Evolutionary conservation across 2,888 invertebrate species (phyloP).

Genomic region (Dryobotodes eremita): DNA sequence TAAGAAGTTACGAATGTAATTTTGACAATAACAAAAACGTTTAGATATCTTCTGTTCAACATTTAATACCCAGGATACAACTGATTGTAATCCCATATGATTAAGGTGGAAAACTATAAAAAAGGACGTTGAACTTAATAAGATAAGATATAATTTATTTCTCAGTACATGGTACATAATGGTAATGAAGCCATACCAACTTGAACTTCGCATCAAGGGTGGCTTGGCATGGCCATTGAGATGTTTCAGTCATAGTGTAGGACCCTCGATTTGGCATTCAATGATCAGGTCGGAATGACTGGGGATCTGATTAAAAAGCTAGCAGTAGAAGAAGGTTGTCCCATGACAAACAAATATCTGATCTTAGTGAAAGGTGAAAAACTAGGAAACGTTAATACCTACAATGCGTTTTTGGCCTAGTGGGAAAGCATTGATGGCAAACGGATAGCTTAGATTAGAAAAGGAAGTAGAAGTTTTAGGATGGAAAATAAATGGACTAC

Average conservation of each 20-base stretch:
- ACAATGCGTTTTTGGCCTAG: neutral
- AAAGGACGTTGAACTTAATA: neutral
- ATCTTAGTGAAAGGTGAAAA: no score
- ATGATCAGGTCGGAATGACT: neutral
- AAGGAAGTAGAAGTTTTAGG: neutral
- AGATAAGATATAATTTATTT: no score
- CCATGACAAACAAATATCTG: neutral
- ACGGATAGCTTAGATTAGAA: neutral
- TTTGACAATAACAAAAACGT: slow-evolving; percentile 13
- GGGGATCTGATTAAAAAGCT: neutral
- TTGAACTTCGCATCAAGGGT: no score
- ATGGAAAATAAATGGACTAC: neutral
- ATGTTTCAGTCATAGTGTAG: neutral
- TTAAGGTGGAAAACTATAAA: neutral
- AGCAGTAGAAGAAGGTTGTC: neutral
- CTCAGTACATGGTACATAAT: neutral
- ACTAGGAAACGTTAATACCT: neutral
- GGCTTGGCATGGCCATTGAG: neutral
- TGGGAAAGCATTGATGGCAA: neutral
- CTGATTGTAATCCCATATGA: slow-evolving; percentile 1
- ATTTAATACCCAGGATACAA: neutral
- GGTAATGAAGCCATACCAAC: neutral
- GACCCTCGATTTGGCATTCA: neutral
- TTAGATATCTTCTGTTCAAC: neutral
- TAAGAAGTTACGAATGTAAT: slow-evolving; percentile 23